Base-by-base conservation (phyloP, 2,113 vertebrate species). In the Erpornis zantholeuca region DNA sequence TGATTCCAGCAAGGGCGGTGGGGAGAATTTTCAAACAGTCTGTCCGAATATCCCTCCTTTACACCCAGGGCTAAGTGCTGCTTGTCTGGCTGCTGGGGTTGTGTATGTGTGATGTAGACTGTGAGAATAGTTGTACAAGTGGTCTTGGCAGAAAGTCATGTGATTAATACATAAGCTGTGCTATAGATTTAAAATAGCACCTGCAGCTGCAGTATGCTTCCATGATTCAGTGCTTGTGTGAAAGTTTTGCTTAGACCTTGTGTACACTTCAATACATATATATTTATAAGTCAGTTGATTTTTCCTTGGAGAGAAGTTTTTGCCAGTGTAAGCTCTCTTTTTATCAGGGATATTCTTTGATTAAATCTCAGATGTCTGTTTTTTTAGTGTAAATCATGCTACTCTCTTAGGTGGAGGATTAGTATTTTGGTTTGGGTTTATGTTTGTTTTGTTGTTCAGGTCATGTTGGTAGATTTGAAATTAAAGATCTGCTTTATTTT, bases 41-140 rank as follows among this genome's bases (percentile, higher is more conserved):
- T 50, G 6, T 27, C 65, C 40, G 24, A 45, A 82, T 73, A 12
- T 57, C 16, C 54, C 50, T 59, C 10, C 31, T 71, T 71, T 52
- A 7, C 0, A 1, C 7, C 15, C 28, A 31, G n/a, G 50, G 36
- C 52, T 23, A 15, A 42, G 27, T 53, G 24, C 45, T 15, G 5
- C 15, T 54, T 52, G 57, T 56, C 31, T 70, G 40, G 27, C 71
- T 83, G 56, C 35, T 36, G 13, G 14, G 6, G 8, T 7, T 10
- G 19, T 25, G 6, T 33, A 0, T 25, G 36, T 38, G 18, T 11
- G 5, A 15, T 0, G 0, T 25, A 31, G 60, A 8, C 11, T n/a
- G 3, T 29, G 25, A 53, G 47, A 70, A 9, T 7, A 18, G 27
- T 36, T 44, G 12, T 24, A 10, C 59, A 3, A 20, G 33, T 18